These are phyloP conservation scores for Echinometra lucunter DNA, from an alignment of 53 echinoderm and acorn worm species.

Conservation along the genomic window DNA sequence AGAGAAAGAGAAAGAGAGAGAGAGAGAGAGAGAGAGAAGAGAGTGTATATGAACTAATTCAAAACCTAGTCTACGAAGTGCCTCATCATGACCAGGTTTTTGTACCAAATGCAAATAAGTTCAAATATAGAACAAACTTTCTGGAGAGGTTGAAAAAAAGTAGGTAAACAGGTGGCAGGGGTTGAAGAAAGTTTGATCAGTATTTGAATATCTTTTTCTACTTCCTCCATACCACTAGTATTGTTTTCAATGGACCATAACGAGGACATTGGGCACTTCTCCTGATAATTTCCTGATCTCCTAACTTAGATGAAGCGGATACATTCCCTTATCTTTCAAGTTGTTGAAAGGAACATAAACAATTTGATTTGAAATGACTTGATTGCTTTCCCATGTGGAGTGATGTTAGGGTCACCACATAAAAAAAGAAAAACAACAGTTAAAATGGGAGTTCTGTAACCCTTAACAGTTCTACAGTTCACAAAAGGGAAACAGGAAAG, in stretches of 20 bases:
- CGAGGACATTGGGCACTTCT: not conserved
- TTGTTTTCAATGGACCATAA: not conserved
- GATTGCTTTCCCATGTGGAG: not conserved
- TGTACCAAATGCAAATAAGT: not conserved
- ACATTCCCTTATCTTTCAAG: slow-evolving; percentile 6
- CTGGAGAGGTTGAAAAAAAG: not conserved
- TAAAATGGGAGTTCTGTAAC: not conserved
- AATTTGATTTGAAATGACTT: not conserved
- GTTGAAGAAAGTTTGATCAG: not conserved
- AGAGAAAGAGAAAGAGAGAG: no score
- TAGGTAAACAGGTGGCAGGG: not conserved
- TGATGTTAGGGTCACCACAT: not conserved
- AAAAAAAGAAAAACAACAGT: not conserved
- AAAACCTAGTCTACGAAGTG: no score
- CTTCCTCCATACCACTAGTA: not conserved
- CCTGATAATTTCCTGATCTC: not conserved
- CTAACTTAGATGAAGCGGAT: not conserved
- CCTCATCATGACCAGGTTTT: no score
- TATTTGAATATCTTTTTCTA: not conserved
- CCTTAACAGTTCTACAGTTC: not conserved
- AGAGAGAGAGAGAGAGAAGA: no score
- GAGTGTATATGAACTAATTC: no score
- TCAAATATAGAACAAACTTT: slow-evolving; percentile 7
- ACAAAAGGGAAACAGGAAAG: not conserved
- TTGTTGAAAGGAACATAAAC: not conserved